A percentile compares a stretch with the other conserved stretches of the same genome.
These are phyloP conservation scores for Ophraella communa DNA, from an alignment of 2,888 invertebrate genomes.

Conservation along the genomic window DNA sequence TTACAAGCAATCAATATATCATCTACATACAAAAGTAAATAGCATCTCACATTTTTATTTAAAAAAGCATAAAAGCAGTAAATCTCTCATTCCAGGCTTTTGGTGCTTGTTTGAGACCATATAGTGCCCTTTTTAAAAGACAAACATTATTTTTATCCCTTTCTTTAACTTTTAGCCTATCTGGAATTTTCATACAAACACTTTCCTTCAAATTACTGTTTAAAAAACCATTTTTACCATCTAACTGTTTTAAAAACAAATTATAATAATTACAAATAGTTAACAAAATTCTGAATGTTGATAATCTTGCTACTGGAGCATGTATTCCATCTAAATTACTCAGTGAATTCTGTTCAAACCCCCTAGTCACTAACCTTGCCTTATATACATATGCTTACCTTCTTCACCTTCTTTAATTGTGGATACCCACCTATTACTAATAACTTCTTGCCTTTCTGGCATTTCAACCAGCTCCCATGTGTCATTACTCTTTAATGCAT, in stretches of 20 bases:
- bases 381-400: conserved; percentile 27
- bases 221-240: conserved; percentile 26
- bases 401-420: conserved; percentile 16
- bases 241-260: conserved; percentile 22
- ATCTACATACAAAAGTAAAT: conserved; percentile 23
- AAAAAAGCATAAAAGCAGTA: conserved; percentile 29
- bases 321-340: conserved; percentile 15
- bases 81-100: conserved; percentile 27
- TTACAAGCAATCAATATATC: conserved; percentile 24
- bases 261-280: conserved; percentile 14
- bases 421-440: conserved; percentile 30
- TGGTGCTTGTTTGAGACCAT: conserved; percentile 26
- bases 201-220: conserved; percentile 19
- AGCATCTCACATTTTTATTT: conserved; percentile 17
- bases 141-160: conserved; percentile 22
- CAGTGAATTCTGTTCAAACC: conserved; percentile 35
- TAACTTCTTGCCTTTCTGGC: conserved; percentile 21
- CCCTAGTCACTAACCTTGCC: conserved; percentile 30
- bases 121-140: conserved; percentile 20
- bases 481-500: conserved; percentile 23
- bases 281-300: conserved; percentile 23
- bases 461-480: conserved; percentile 28
- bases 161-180: conserved; percentile 11
- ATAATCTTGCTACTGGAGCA: conserved; percentile 22
- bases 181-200: conserved; percentile 24